Conservation (phyloP, 2,113 vertebrate species). For the Hippocampus comes region DNA sequence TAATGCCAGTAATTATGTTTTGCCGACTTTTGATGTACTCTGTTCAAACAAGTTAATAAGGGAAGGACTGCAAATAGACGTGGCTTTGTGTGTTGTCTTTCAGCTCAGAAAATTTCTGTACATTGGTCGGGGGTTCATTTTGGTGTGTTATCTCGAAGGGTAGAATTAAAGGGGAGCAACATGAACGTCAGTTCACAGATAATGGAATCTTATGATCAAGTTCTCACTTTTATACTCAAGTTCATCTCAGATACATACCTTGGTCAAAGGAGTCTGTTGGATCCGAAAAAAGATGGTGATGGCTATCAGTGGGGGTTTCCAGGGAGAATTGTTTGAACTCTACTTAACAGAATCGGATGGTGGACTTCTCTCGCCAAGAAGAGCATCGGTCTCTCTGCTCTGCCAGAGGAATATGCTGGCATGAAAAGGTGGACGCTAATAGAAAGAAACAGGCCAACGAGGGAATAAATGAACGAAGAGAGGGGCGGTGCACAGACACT, state of each 20-base stretch:
- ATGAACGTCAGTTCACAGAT: slow-evolving; percentile 56
- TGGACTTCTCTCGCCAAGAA: slow-evolving; percentile 47
- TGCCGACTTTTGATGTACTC: slow-evolving; percentile 75
- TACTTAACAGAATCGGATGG: slow-evolving; percentile 48
- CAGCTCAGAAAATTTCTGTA: slow-evolving; percentile 59
- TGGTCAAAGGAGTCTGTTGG: slow-evolving; percentile 31
- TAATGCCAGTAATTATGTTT: slow-evolving; percentile 86
- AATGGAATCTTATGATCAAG: slow-evolving; percentile 64
- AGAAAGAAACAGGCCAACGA: slow-evolving; percentile 66
- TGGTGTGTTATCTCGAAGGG: background rate
- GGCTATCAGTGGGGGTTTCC: slow-evolving; percentile 21
- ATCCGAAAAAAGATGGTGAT: slow-evolving; percentile 35
- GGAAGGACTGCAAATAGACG: slow-evolving; percentile 67
- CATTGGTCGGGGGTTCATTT: slow-evolving; percentile 29
- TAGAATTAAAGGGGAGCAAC: slow-evolving; percentile 27
- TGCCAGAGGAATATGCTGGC: slow-evolving; percentile 54
- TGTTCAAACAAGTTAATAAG: slow-evolving; percentile 72
- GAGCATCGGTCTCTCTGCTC: slow-evolving; percentile 36
- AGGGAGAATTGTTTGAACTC: slow-evolving; percentile 45
- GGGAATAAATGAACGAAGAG: slow-evolving; percentile 50
- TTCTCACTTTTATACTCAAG: slow-evolving; percentile 52
- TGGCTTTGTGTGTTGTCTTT: slow-evolving; percentile 60
- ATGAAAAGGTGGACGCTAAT: slow-evolving; percentile 49
- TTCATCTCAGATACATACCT: slow-evolving; percentile 30
- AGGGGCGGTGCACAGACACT: slow-evolving; percentile 8